Conservation (phyloP, 2,797 vertebrate species). For the Crenuchus spilurus region DNA sequence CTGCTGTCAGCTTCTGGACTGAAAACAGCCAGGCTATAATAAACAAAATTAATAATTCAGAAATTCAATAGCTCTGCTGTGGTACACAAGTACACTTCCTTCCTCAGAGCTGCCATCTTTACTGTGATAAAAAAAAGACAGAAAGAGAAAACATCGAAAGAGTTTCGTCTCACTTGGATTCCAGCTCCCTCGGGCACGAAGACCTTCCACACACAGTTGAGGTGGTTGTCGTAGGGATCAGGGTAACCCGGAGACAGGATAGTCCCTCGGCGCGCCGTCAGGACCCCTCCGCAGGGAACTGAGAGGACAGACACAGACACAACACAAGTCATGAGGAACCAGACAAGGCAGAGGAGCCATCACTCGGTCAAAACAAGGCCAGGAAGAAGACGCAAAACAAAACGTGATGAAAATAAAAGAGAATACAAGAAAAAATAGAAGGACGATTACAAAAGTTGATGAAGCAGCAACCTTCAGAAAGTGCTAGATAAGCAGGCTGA, state of each 20-base stretch:
- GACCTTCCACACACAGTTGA: slow-evolving; percentile 97
- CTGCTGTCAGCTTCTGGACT: not conserved
- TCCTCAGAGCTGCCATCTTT: slow-evolving; percentile 19
- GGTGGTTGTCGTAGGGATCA: slow-evolving; percentile 95
- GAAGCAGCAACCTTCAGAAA: slow-evolving; percentile 7
- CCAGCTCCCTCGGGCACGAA: slow-evolving; percentile 96
- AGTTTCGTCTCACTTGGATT: slow-evolving; percentile 85
- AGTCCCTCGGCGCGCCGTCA: slow-evolving; percentile 91
- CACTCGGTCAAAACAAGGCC: not conserved
- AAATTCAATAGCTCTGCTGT: slow-evolving; percentile 10
- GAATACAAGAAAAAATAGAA: not conserved
- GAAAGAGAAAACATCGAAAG: not conserved
- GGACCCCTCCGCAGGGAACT: slow-evolving; percentile 95
- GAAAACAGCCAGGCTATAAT: not conserved
- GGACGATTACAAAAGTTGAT: slow-evolving; percentile 4
- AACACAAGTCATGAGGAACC: not conserved
- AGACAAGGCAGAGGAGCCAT: not conserved
- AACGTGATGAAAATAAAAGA: not conserved
- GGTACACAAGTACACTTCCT: slow-evolving; percentile 6
- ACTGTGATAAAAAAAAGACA: not conserved
- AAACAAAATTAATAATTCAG: slow-evolving; percentile 15
- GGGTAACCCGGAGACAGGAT: slow-evolving; percentile 97
- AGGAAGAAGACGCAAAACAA: not conserved
- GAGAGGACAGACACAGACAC: slow-evolving; percentile 18
- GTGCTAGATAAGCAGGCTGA: slow-evolving; percentile 4